A percentile compares a stretch with the other conserved stretches of the same genome.
These are phyloP conservation scores for Congeria kusceri DNA, from an alignment of 2,888 invertebrate species.

Conservation along the genomic window DNA sequence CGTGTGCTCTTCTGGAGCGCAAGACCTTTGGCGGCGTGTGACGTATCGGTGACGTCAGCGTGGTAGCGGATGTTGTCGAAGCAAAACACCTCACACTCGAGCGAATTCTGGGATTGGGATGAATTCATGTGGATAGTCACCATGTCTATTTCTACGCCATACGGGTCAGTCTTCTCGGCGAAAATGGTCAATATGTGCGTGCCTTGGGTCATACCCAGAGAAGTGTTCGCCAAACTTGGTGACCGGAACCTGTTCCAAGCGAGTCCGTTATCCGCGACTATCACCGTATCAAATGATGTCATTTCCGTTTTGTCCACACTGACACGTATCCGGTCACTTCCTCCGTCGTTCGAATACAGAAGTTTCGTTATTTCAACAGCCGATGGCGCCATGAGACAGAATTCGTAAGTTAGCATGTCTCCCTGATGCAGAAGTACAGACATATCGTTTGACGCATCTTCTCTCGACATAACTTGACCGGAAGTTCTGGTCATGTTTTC, in stretches of 20 bases:
- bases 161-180: conserved; percentile 53
- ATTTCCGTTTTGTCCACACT: conserved; percentile 52
- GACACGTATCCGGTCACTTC: conserved; percentile 46
- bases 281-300: conserved; percentile 35
- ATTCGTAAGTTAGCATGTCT: conserved; percentile 41
- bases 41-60: conserved; percentile 26
- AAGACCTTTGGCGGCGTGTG: not conserved
- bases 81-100: conserved; percentile 68
- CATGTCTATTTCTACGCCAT: conserved; percentile 72
- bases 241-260: conserved; percentile 58
- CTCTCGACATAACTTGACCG: conserved; percentile 19
- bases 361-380: conserved; percentile 47
- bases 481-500: conserved; percentile 39
- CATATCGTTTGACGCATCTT: conserved; percentile 41
- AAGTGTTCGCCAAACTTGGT: not conserved
- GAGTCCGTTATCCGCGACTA: conserved; percentile 33
- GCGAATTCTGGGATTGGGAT: conserved; percentile 45
- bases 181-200: conserved; percentile 55
- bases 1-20: conserved; percentile 58
- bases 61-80: conserved; percentile 56
- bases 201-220: conserved; percentile 38
- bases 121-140: conserved; percentile 55
- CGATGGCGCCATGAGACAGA: conserved; percentile 62
- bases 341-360: conserved; percentile 67
- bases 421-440: conserved; percentile 55